Conservation (phyloP, 2,797 vertebrate genomes). For the Todus mexicanus region DNA sequence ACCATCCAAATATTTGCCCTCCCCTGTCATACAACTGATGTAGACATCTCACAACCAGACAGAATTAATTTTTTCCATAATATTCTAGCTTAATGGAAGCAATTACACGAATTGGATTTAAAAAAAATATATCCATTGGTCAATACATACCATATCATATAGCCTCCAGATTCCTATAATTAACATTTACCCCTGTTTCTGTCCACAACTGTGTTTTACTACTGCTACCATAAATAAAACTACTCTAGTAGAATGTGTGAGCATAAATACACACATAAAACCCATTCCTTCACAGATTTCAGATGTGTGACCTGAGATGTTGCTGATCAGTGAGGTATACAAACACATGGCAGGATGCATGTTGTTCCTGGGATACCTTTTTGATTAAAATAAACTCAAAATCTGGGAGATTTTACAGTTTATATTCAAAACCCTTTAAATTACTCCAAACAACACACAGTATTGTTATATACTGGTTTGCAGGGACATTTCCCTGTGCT, state of each 20-base stretch:
- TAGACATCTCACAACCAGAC: background rate
- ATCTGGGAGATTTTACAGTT: background rate
- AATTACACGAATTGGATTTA: background rate
- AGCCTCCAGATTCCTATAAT: background rate
- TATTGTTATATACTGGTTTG: background rate
- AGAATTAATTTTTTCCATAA: background rate
- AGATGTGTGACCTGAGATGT: background rate
- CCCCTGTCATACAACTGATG: background rate
- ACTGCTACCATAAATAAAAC: background rate
- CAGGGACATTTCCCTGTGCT: background rate
- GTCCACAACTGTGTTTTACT: background rate
- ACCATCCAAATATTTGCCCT: background rate
- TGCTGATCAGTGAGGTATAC: background rate
- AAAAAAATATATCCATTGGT: background rate
- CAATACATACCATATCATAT: background rate
- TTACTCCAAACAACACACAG: background rate
- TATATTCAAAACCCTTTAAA: background rate
- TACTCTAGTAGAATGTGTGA: background rate
- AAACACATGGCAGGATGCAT: background rate
- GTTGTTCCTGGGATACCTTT: background rate
- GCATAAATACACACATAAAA: background rate
- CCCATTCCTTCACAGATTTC: background rate
- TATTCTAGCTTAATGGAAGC: background rate
- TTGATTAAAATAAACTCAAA: background rate
- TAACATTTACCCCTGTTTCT: background rate